These are phyloP conservation scores for Hirtodrosophila trivittata DNA, from an alignment of 2,888 invertebrate genomes.

Conservation along the genomic window DNA sequence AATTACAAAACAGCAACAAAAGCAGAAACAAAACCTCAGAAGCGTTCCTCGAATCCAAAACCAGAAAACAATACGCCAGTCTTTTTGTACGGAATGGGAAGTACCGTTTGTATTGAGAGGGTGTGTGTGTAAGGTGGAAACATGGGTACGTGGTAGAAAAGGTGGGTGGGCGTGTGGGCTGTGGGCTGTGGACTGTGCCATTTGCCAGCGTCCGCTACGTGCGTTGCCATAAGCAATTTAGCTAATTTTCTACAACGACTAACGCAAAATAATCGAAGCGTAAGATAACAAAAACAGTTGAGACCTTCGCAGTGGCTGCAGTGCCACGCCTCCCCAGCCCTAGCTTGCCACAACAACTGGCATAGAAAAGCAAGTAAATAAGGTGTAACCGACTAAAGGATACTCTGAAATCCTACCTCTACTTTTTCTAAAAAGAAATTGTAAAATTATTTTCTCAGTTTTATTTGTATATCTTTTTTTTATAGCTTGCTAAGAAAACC, in stretches of 20 bases:
- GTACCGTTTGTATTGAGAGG: too few relatives aligned
- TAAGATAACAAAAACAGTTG: constrained; percentile 62
- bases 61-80: constrained; percentile 42
- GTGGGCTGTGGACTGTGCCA: constrained; percentile 16
- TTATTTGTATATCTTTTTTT: too few relatives aligned
- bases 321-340: constrained; percentile 5
- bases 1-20: constrained; percentile 65
- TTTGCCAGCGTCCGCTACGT: constrained; percentile 62
- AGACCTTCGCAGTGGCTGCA: constrained; percentile 4
- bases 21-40: constrained; percentile 42
- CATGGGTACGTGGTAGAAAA: neutral
- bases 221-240: constrained; percentile 81
- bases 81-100: neutral
- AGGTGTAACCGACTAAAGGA: too few relatives aligned
- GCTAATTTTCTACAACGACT: constrained; percentile 72
- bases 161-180: neutral
- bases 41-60: constrained; percentile 34
- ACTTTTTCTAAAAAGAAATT: too few relatives aligned
- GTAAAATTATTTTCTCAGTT: too few relatives aligned
- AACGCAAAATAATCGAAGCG: constrained; percentile 71
- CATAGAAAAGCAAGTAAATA: too few relatives aligned
- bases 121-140: too few relatives aligned
- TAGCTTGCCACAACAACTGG: too few relatives aligned
- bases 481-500: too few relatives aligned
- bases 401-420: too few relatives aligned